Evolutionary conservation across 2,797 vertebrate species (phyloP), one percentile per base, ranked within the genome.

Genomic region (Cyprinella venusta): DNA sequence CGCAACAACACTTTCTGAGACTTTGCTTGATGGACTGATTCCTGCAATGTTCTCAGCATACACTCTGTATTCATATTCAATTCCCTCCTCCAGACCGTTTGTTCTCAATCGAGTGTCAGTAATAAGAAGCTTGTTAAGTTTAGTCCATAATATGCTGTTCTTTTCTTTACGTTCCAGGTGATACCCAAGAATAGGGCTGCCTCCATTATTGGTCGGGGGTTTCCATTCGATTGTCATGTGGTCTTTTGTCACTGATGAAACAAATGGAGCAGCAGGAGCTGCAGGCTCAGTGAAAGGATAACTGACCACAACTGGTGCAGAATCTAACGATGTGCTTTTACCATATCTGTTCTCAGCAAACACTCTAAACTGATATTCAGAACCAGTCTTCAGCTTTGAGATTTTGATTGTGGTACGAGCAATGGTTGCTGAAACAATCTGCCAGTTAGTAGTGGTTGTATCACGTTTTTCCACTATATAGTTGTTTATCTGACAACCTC

Each of bases 391-490:
- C 80, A 99, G 92, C 16, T 97, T 99, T 85, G 93, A 93, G 85
- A 98, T 92, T 94, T 99, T 99, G 87, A 99, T 97, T 65, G 97
- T 99, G 91, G 97, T 96, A 91, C 98, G 97, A 89, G 98, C 98
- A 91, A 99, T 97, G 42, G 97, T 99, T 87, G 98, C 98, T 88
- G 98, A 99, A 77, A 99, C 97, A 87, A 96, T 97, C 15, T 96
- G 97, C 98, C 98, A 99, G 0, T 94, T 92, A 78, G 97, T 98
- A 50, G 96, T 97, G 79, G 96, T 98, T 56, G 98, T 99, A 87
- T 99, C 98, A 90, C 97, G 96, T 88, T 99, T 99, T 89, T 99
- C 97, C 84, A 99, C 98, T 89, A 99, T 96, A 85, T 99, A 99
- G 89, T 99, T 99, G 90, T 97, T 99, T 91, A 99, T 99, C 83